Evolutionary conservation across 2,888 invertebrate genomes (phyloP), one percentile per base, ranked within the genome.

Genomic region (Caenorhabditis sp.): DNA sequence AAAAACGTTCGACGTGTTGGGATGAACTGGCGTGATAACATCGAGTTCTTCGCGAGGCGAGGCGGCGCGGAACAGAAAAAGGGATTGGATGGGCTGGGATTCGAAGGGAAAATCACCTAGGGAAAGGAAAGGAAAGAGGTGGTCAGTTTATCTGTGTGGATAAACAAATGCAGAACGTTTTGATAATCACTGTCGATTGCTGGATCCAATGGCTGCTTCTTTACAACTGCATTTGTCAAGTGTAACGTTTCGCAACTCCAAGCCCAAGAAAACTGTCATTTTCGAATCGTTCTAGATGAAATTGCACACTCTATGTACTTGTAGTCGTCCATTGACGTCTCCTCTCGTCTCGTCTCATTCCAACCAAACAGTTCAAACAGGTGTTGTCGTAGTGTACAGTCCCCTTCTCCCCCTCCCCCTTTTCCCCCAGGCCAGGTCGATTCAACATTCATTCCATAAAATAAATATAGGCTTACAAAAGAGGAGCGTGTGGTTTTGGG

Each of bases 371-470:
- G 64, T 72, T 58, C 64, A 72, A 64, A 72, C 72, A 71, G 72
- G 72, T 74, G 72, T 74, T 67, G 61, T n/a, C n/a, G n/a, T n/a
- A n/a, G 67, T 74, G 74, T 74, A 74, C 74, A 74, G 74, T 74
- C 58, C 53, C 32, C 4, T 9, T 32, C 5, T 32, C 18, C 18
- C 51, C 22, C 11, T 11, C n/a, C n/a, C n/a, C n/a, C n/a, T n/a
- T n/a, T n/a, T n/a, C n/a, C n/a, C n/a, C n/a, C n/a, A n/a, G n/a
- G n/a, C n/a, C n/a, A n/a, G n/a, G n/a, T n/a, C 44, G 67, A 32
- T 76, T 76, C 40, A 67, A 76, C 65, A 74, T 74, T 32, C 32
- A 74, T 74, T 74, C 76, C 76, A 67, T 67, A 76, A 76, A 76
- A 76, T 76, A 76, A 67, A 76, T 67, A 76, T 65, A 76, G 61